phyloP scores from a whole-genome alignment of 2,113 vertebrate species.

The Callocephalon fimbriatum region DNA sequence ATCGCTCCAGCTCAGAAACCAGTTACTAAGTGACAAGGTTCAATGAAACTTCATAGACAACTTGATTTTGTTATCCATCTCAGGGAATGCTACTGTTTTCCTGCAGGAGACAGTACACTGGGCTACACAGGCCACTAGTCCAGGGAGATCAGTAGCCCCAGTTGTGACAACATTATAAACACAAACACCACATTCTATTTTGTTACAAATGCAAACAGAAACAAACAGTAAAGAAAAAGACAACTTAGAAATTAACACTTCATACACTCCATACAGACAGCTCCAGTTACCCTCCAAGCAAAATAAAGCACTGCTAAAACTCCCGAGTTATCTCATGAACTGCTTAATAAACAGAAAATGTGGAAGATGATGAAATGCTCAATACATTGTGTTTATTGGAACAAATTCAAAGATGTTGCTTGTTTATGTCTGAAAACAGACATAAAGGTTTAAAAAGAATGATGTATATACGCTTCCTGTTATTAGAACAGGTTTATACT shows the following conservation, averaged over 20 bases:
- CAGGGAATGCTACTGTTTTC: background rate
- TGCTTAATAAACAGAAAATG: background rate
- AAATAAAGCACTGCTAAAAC: background rate
- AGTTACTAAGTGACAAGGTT: background rate
- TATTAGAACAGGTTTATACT: background rate
- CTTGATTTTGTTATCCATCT: background rate
- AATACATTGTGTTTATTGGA: background rate
- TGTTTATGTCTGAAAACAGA: background rate
- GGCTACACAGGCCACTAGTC: background rate
- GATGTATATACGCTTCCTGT: accelerated
- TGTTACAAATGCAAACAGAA: background rate
- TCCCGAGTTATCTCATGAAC: background rate
- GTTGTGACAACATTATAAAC: background rate
- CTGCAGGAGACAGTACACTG: background rate
- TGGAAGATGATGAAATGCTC: background rate
- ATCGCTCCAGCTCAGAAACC: background rate
- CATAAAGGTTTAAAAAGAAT: background rate
- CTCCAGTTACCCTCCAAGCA: background rate
- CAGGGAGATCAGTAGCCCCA: background rate
- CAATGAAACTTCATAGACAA: background rate
- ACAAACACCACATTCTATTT: background rate
- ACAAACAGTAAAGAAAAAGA: background rate
- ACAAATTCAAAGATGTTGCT: background rate
- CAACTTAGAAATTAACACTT: background rate
- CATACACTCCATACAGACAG: background rate